A percentile compares a stretch with the other conserved stretches of the same genome.
Evolutionary conservation across 2,888 invertebrate genomes (phyloP).

Genomic region (Ctenicera cuprea): DNA sequence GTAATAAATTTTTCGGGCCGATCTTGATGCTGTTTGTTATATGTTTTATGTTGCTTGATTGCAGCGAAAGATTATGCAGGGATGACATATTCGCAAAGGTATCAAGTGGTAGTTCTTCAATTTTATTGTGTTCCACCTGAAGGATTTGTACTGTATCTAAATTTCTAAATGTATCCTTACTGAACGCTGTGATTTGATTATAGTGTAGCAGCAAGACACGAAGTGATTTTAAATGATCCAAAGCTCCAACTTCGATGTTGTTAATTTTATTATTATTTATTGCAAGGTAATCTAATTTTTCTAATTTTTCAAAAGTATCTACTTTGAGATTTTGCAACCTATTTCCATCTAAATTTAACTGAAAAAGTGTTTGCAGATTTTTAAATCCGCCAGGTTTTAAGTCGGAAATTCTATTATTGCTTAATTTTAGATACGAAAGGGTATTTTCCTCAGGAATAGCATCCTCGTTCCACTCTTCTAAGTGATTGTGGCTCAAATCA

Average conservation of each 20-base stretch:
- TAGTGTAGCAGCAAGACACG: conserved; percentile 22
- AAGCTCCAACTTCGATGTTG: conserved; percentile 15
- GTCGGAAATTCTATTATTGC: conserved; percentile 17
- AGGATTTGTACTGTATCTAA: conserved; percentile 13
- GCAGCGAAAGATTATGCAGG: conserved; percentile 16
- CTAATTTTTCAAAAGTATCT: conserved; percentile 19
- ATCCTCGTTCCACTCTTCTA: conserved; percentile 77
- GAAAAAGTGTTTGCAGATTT: neutral
- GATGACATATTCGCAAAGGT: conserved; percentile 16
- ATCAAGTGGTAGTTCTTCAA: conserved; percentile 26
- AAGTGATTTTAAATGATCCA: conserved; percentile 19
- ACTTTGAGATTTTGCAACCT: neutral
- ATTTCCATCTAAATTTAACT: conserved; percentile 37
- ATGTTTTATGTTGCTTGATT: conserved; percentile 21
- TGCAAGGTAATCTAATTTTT: conserved; percentile 36
- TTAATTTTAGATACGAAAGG: conserved; percentile 31
- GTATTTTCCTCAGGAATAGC: conserved; percentile 60
- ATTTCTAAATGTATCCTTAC: conserved; percentile 28
- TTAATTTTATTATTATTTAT: conserved; percentile 36
- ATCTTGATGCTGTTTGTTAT: conserved; percentile 6
- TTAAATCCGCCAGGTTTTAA: conserved; percentile 20
- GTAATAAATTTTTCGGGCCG: conserved; percentile 28
- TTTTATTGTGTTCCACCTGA: conserved; percentile 35
- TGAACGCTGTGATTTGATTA: conserved; percentile 9
- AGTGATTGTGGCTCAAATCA: conserved; percentile 82